Evolutionary conservation across 2,113 vertebrate species (phyloP).

Genomic region (Mastomys natalensis): DNA sequence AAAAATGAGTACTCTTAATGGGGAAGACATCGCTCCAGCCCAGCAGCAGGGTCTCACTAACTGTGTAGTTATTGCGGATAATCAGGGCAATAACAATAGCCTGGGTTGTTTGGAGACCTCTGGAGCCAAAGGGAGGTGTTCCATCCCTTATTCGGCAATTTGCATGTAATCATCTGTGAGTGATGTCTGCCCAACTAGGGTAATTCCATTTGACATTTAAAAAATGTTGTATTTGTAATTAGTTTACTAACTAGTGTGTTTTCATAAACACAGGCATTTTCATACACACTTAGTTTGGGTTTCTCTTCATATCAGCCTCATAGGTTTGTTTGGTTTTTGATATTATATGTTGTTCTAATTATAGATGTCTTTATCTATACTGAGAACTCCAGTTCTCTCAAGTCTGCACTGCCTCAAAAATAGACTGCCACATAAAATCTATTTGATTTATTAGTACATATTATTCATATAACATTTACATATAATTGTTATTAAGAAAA

Average conservation of each 20-base stretch:
- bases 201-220: background rate
- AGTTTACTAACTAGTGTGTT: background rate
- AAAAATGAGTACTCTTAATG: background rate
- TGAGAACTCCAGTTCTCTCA: background rate
- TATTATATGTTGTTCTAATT: slow-evolving; percentile 22
- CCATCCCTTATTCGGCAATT: background rate
- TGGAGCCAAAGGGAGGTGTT: too few relatives aligned
- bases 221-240: background rate
- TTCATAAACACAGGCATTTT: too few relatives aligned
- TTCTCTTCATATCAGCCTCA: background rate
- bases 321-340: slow-evolving; percentile 13
- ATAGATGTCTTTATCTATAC: background rate
- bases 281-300: background rate
- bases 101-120: background rate
- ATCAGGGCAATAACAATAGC: background rate
- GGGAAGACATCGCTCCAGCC: background rate
- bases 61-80: background rate
- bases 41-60: background rate
- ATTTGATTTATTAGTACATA: slow-evolving; percentile 22
- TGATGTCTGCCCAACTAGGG: background rate
- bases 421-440: background rate
- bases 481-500: background rate
- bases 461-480: background rate
- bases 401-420: too few relatives aligned
- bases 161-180: background rate